These are phyloP conservation scores for Coendou prehensilis DNA, from an alignment of 2,797 vertebrate species.

Conservation along the genomic window DNA sequence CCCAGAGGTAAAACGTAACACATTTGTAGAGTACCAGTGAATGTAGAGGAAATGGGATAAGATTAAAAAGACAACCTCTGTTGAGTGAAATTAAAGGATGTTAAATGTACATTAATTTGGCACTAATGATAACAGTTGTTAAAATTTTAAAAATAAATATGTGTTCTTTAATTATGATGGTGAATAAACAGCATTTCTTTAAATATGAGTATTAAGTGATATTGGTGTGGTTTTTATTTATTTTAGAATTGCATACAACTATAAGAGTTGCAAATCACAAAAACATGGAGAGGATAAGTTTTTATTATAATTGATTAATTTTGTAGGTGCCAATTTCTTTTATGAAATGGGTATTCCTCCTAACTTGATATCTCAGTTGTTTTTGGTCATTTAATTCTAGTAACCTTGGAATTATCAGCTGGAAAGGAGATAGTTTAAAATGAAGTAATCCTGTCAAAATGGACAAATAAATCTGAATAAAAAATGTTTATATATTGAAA, in stretches of 20 bases:
- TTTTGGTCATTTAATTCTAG: neutral
- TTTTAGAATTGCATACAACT: neutral
- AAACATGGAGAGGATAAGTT: neutral
- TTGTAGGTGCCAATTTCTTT: neutral
- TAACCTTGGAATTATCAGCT: neutral
- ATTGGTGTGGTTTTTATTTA: neutral
- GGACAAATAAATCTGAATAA: neutral
- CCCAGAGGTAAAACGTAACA: neutral
- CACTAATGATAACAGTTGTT: neutral
- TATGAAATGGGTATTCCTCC: neutral
- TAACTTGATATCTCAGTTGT: neutral
- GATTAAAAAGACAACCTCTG: neutral
- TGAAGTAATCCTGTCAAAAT: neutral
- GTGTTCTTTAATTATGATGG: neutral
- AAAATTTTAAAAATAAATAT: neutral
- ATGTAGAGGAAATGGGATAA: neutral
- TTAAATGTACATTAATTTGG: neutral
- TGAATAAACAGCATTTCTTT: neutral
- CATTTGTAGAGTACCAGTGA: neutral
- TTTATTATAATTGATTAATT: constrained; percentile 21
- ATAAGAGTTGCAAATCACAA: neutral
- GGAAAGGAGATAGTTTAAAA: neutral
- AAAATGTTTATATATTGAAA: neutral
- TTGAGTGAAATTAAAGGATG: neutral
- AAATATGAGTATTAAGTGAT: neutral